These are phyloP conservation scores for Coendou prehensilis DNA, from an alignment of 2,797 vertebrate species.

Conservation along the genomic window DNA sequence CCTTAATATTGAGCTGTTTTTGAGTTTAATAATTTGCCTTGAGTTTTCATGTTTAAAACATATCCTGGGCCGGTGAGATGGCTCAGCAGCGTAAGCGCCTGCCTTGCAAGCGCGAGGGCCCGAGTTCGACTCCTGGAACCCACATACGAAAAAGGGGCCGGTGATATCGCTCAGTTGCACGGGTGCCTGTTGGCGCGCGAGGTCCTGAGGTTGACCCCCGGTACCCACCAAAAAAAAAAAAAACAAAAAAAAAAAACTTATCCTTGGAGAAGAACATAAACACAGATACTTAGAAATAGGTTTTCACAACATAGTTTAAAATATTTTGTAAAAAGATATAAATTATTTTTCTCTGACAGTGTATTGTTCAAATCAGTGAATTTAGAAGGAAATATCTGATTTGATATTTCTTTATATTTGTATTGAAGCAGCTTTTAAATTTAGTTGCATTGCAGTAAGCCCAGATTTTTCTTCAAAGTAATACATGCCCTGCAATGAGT, in stretches of 20 bases:
- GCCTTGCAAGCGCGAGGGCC: too few relatives aligned
- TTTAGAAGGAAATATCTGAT: slow-evolving; percentile 42
- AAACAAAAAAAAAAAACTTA: too few relatives aligned
- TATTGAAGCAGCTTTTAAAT: slow-evolving; percentile 58
- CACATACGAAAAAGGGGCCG: too few relatives aligned
- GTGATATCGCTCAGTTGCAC: too few relatives aligned
- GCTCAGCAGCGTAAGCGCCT: too few relatives aligned
- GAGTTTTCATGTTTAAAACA: slow-evolving; percentile 3
- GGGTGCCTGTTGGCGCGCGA: too few relatives aligned
- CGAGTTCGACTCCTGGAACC: too few relatives aligned
- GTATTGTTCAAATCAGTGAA: slow-evolving; percentile 29
- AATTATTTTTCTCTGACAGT: neutral
- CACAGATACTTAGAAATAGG: neutral
- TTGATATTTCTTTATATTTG: slow-evolving; percentile 64
- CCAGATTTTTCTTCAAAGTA: slow-evolving; percentile 67
- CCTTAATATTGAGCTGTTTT: neutral
- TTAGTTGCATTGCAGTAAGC: slow-evolving; percentile 55
- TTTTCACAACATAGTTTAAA: neutral
- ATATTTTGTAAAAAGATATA: neutral
- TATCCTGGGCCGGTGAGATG: neutral
- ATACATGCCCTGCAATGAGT: slow-evolving; percentile 25
- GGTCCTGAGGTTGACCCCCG: too few relatives aligned
- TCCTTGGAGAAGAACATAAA: neutral
- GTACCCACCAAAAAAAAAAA: too few relatives aligned
- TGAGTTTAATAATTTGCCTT: neutral